Evolutionary conservation across 2,113 vertebrate genomes (phyloP), one percentile per base, ranked within the genome.

Genomic region (Martes martes): DNA sequence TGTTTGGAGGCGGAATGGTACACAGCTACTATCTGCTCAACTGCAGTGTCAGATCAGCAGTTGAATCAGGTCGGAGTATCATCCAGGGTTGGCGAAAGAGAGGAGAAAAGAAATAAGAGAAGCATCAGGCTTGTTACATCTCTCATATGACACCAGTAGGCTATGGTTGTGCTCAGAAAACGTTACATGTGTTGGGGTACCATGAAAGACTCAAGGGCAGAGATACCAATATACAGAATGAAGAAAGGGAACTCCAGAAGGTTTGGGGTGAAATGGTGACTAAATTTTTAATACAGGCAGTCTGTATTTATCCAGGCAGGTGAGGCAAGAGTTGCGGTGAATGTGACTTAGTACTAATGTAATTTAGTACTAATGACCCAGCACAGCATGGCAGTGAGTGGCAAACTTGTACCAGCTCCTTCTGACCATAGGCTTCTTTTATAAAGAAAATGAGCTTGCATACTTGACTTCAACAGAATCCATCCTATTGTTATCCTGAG

Each of bases 1-100:
- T 99, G 99, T 99, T 99, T 99, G 99, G 99, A 99, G 98, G 99
- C 99, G 94, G 99, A 99, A 99, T 99, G 99, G 99, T 99, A 99
- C 99, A 99, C 99, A 99, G 99, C 99, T 99, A 99, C 99, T 99
- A 99, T 99, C 99, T 99, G 99, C 98, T 99, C 99, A 99, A 99
- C 99, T 99, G 99, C 98, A 99, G 99, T 98, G 79, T 96, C 97
- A 98, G 98, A 98, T 96, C 97, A 97, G 98, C 97, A 99, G 98
- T 98, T 98, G 98, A 98, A 99, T 98, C 98, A 96, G 99, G 99
- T 97, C 98, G 97, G 88, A 97, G 98, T 97, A 99, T 98, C 99
- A 99, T 99, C 99, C 99, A 99, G 98, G 98, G 98, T 99, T 99
- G 99, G 98, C 98, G 98, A 98, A 98, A 99, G 98, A 99, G 98